Conservation (phyloP, 2,113 vertebrate species). For the Vulpes lagopus region DNA sequence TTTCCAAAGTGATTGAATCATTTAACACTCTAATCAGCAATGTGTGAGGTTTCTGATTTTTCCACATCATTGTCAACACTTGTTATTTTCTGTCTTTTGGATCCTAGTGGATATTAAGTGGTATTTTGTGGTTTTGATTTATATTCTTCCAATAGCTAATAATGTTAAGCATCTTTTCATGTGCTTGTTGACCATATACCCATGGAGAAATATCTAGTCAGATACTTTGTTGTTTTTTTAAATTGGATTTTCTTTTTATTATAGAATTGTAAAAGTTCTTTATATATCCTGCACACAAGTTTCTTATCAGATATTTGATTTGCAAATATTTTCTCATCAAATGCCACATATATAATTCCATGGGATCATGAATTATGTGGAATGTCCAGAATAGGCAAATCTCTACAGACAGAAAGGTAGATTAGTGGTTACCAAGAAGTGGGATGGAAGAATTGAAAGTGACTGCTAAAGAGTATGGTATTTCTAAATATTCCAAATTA, state of each 20-base stretch:
- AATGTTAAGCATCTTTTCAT: not conserved
- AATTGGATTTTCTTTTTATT: not conserved
- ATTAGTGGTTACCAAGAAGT: not conserved
- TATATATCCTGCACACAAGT: not conserved
- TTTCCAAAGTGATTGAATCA: not conserved
- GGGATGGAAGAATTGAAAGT: not conserved
- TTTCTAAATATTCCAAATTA: slow-evolving; percentile 24
- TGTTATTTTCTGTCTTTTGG: not conserved
- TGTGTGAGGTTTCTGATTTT: not conserved
- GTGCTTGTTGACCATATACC: not conserved
- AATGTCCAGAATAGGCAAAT: not conserved
- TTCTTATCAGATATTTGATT: slow-evolving; percentile 3
- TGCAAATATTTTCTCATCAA: not conserved
- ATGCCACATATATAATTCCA: not conserved
- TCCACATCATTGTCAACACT: not conserved
- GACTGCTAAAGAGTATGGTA: not conserved
- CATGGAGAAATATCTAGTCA: slow-evolving; percentile 1
- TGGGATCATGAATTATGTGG: not conserved
- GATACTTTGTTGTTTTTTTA: not conserved
- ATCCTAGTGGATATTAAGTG: not conserved
- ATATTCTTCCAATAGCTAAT: not conserved
- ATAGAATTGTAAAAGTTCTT: not conserved
- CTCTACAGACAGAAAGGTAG: not conserved
- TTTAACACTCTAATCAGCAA: not conserved
- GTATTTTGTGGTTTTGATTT: not conserved